Percentiles rank a stretch among this genome's conserved stretches.
Evolutionary conservation across 2,113 vertebrate genomes (phyloP).

Genomic region (Opisthocomus hoazin): DNA sequence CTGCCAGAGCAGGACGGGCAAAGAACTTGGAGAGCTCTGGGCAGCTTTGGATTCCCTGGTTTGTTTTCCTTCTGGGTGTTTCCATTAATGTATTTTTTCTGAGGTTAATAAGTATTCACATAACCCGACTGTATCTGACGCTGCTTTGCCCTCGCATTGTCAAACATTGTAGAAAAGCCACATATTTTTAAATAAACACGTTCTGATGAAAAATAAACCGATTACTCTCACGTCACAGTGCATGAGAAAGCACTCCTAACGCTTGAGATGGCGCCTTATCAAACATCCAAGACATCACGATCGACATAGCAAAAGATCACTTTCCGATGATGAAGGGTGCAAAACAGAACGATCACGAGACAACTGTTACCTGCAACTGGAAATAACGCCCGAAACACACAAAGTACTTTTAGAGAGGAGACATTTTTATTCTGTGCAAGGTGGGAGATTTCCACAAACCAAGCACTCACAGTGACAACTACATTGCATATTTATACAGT

Average conservation of each 20-base stretch:
- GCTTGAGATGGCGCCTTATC: not conserved
- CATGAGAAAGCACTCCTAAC: too few species aligned
- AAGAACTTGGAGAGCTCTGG: not conserved
- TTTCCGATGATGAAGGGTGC: not conserved
- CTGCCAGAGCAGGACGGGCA: accelerated
- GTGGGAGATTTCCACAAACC: too few species aligned
- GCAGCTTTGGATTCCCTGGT: not conserved
- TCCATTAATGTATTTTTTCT: not conserved
- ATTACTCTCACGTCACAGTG: not conserved
- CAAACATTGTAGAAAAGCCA: not conserved
- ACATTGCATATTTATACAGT: too few species aligned
- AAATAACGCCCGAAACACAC: too few species aligned
- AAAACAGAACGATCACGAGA: not conserved
- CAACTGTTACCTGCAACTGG: too few species aligned
- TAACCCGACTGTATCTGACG: not conserved
- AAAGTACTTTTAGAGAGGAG: too few species aligned
- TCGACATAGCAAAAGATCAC: accelerated
- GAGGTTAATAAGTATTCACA: not conserved
- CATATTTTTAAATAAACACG: not conserved
- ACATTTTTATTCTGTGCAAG: too few species aligned
- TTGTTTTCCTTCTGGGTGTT: not conserved
- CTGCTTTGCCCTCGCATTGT: not conserved
- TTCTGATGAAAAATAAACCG: not conserved
- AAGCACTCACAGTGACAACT: too few species aligned
- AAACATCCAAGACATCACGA: not conserved